These are phyloP conservation scores for Rhodophaea formosa DNA, from an alignment of 2,888 invertebrate species.

Conservation along the genomic window DNA sequence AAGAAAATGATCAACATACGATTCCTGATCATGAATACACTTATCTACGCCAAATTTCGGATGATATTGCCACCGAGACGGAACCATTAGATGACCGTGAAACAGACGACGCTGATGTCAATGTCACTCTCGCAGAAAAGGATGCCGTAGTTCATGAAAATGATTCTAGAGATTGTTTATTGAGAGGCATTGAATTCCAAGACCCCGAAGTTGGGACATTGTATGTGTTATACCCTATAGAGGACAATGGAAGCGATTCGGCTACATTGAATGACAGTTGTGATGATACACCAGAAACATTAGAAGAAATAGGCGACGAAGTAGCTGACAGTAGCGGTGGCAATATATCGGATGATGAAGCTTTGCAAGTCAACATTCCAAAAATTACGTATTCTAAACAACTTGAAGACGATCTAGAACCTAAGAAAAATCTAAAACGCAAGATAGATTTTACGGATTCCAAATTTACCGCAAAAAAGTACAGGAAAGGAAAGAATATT, in stretches of 20 bases:
- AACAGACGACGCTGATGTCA: background rate
- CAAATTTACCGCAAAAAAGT: constrained; percentile 45
- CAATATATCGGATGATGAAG: constrained; percentile 23
- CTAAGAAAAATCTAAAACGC: constrained; percentile 47
- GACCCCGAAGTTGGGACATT: constrained; percentile 49
- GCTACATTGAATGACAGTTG: constrained; percentile 13
- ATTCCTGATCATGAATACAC: constrained; percentile 3
- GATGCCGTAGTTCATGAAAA: constrained; percentile 21
- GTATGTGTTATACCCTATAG: constrained; percentile 46
- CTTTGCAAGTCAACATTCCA: constrained; percentile 45
- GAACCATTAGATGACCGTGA: too few species aligned
- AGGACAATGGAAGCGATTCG: constrained; percentile 21
- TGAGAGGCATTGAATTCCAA: constrained; percentile 52
- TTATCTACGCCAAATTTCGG: background rate
- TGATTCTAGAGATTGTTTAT: constrained; percentile 28
- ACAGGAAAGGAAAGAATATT: constrained; percentile 67
- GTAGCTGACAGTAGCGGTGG: constrained; percentile 16
- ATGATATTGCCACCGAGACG: too few species aligned
- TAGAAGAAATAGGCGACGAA: constrained; percentile 26
- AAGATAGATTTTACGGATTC: constrained; percentile 49
- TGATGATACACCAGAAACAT: constrained; percentile 22
- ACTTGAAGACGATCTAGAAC: constrained; percentile 23
- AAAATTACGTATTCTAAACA: constrained; percentile 50
- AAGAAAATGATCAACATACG: background rate
- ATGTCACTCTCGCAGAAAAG: background rate